Conservation (phyloP, 53 echinoderm and acorn worm species). For the Echinometra lucunter region DNA sequence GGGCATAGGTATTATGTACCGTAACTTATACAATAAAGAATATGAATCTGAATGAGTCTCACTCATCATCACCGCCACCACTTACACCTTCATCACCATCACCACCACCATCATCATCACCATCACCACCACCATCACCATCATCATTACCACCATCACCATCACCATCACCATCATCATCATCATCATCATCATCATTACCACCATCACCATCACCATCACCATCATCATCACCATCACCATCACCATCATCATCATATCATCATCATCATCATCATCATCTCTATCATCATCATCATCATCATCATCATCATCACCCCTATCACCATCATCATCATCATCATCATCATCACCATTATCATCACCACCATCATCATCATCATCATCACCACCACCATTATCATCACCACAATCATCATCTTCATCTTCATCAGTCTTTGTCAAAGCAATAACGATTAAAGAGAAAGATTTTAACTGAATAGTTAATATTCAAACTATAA, state of each 20-base stretch:
- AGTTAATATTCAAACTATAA: neutral
- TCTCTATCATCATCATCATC: neutral
- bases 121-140: too few relatives aligned
- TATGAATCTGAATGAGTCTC: too few relatives aligned
- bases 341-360: neutral
- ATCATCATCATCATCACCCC: neutral
- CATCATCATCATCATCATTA: too few relatives aligned
- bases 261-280: neutral
- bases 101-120: too few relatives aligned
- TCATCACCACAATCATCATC: neutral
- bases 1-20: too few relatives aligned
- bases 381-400: neutral
- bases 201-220: too few relatives aligned
- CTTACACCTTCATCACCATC: too few relatives aligned
- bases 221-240: neutral
- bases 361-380: neutral
- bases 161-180: too few relatives aligned
- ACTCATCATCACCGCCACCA: too few relatives aligned
- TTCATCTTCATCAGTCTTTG: neutral
- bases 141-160: too few relatives aligned
- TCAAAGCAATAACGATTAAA: neutral
- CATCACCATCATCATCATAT: neutral
- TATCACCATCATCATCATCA: neutral
- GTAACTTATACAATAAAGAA: too few relatives aligned
- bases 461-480: neutral